Conservation (phyloP, 2,797 vertebrate genomes). For the Sciurus carolinensis region DNA sequence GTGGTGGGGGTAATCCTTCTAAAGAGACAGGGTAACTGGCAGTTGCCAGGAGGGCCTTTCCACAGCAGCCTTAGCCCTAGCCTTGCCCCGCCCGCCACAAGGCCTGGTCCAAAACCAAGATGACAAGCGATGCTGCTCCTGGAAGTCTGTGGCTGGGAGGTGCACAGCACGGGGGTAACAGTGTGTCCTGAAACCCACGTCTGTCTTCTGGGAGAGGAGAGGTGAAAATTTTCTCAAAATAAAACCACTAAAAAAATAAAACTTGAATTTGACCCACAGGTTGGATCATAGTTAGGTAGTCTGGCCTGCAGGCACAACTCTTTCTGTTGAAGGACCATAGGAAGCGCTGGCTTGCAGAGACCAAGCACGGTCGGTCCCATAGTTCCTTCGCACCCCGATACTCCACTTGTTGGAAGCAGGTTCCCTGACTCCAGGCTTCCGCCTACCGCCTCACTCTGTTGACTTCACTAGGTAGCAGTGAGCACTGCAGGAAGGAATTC, state of each 20-base stretch:
- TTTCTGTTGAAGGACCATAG: background rate
- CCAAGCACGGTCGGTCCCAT: too few relatives aligned
- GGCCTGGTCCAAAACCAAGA: background rate
- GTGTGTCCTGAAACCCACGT: background rate
- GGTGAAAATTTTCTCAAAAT: background rate
- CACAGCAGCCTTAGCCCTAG: background rate
- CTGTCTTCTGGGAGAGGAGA: background rate
- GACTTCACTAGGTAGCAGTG: background rate
- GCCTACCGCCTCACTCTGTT: rapidly evolving
- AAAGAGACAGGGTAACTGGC: background rate
- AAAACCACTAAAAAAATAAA: background rate
- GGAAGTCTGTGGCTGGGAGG: background rate
- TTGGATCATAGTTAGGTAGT: background rate
- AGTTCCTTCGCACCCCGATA: background rate
- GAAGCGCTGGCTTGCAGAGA: background rate
- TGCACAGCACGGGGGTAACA: too few relatives aligned
- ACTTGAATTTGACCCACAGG: background rate
- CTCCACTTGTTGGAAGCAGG: background rate
- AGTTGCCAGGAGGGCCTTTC: background rate
- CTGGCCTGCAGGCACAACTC: background rate
- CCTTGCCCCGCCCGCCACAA: too few relatives aligned
- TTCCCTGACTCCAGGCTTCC: background rate
- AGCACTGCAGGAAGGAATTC: background rate
- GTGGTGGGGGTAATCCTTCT: background rate
- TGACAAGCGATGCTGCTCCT: background rate